These are phyloP conservation scores for Pogona vitticeps DNA, from an alignment of 2,113 vertebrate genomes.

Conservation along the genomic window DNA sequence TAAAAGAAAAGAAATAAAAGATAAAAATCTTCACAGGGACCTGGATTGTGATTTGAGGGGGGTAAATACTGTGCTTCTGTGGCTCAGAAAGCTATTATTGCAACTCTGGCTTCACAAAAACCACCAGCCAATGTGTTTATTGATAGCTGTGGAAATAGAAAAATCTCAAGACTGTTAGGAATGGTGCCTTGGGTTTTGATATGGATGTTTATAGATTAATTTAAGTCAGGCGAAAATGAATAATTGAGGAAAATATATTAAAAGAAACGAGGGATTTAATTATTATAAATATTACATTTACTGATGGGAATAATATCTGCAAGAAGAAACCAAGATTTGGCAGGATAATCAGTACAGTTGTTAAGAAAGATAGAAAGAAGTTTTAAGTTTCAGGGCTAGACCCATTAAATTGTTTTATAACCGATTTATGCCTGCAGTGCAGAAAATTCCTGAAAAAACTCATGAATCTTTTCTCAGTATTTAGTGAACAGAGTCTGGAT, in stretches of 20 bases:
- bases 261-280: background rate
- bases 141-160: background rate
- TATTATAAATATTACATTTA: constrained; percentile 1
- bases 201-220: constrained; percentile 20
- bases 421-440: constrained; percentile 4
- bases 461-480: background rate
- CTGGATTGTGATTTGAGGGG: constrained; percentile 18
- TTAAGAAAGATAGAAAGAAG: constrained; percentile 4
- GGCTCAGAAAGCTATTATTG: background rate
- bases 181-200: background rate
- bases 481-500: background rate
- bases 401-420: constrained; percentile 12
- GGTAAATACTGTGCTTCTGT: background rate
- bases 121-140: background rate
- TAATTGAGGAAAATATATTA: background rate
- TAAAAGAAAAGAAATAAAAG: too few species aligned
- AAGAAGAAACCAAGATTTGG: background rate
- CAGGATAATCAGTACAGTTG: constrained; percentile 21
- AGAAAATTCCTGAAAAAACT: constrained; percentile 6
- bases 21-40: too few species aligned
- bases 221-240: constrained; percentile 21
- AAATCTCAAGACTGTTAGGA: background rate
- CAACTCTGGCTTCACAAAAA: background rate
- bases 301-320: background rate
- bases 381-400: background rate